A percentile compares a stretch with the other conserved stretches of the same genome.
Evolutionary conservation across 2,113 vertebrate genomes (phyloP).

Genomic region (Meleagris gallopavo): DNA sequence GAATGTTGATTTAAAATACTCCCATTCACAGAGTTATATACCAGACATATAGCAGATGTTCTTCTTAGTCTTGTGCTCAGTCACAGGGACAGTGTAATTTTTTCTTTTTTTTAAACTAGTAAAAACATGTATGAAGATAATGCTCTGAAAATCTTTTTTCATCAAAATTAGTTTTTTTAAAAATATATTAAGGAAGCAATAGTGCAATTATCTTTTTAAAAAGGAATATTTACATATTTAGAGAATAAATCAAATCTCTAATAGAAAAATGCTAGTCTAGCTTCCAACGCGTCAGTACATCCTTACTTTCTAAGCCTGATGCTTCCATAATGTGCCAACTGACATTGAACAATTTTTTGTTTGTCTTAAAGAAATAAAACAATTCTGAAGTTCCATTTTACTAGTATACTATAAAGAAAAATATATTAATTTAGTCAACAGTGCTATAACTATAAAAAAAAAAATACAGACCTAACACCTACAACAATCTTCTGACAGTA

Average conservation of each 20-base stretch:
- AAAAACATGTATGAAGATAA: not conserved
- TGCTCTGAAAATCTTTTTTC: not conserved
- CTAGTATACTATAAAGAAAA: constrained; percentile 62
- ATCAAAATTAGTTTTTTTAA: not conserved
- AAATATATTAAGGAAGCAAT: not conserved
- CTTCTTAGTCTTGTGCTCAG: rapidly evolving
- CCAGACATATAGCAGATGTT: not conserved
- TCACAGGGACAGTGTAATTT: not conserved
- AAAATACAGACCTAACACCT: constrained; percentile 51
- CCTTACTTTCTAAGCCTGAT: not conserved
- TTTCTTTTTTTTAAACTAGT: not conserved
- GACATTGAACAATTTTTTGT: constrained; percentile 23
- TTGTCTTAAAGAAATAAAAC: constrained; percentile 65
- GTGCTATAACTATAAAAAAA: constrained; percentile 62
- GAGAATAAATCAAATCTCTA: not conserved
- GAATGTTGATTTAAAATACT: not conserved
- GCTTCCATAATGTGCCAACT: constrained; percentile 45
- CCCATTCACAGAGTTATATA: not conserved
- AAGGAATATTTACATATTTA: not conserved
- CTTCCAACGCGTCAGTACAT: not conserved
- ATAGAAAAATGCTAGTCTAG: not conserved
- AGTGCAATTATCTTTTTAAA: not conserved
- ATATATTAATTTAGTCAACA: constrained; percentile 57
- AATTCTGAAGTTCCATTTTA: constrained; percentile 59
- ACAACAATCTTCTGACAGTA: constrained; percentile 48